Percentiles rank a stretch among this genome's conserved stretches.
Evolutionary conservation across 2,113 vertebrate genomes (phyloP).

Genomic region (Lepus americanus): DNA sequence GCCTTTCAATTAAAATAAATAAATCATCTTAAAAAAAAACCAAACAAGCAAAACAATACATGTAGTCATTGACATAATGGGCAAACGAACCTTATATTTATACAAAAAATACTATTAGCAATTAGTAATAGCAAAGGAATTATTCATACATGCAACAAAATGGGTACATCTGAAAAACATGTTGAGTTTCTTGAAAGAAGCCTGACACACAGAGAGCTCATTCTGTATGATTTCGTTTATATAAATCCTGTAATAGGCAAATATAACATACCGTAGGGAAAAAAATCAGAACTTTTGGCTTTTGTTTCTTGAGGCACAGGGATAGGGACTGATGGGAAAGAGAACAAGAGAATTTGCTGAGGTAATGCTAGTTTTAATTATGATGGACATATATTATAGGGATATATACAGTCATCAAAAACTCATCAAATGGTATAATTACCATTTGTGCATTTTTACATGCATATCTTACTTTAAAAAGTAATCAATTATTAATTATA

Average conservation of each 20-base stretch:
- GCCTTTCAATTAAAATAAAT: too few species aligned
- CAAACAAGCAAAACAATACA: not conserved
- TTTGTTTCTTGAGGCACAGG: not conserved
- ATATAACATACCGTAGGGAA: not conserved
- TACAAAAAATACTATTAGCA: not conserved
- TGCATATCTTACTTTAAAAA: not conserved
- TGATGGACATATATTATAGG: not conserved
- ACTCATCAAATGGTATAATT: not conserved
- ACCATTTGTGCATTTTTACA: constrained; percentile 23
- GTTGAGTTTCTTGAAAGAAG: not conserved
- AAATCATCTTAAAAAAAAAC: too few species aligned
- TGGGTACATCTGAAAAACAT: constrained; percentile 1
- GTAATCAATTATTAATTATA: not conserved
- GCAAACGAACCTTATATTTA: constrained; percentile 44
- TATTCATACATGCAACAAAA: not conserved
- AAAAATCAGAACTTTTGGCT: not conserved
- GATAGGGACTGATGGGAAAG: not conserved
- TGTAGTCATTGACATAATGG: not conserved
- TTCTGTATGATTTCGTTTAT: not conserved
- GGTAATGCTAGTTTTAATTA: not conserved
- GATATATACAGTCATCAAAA: not conserved
- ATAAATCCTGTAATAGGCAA: not conserved
- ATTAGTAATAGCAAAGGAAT: not conserved
- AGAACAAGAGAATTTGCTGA: not conserved
- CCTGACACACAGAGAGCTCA: not conserved